A percentile compares a stretch with the other conserved stretches of the same genome.
Conservation (phyloP, 1,140 invertebrate genomes). For the Drusus annulatus region DNA sequence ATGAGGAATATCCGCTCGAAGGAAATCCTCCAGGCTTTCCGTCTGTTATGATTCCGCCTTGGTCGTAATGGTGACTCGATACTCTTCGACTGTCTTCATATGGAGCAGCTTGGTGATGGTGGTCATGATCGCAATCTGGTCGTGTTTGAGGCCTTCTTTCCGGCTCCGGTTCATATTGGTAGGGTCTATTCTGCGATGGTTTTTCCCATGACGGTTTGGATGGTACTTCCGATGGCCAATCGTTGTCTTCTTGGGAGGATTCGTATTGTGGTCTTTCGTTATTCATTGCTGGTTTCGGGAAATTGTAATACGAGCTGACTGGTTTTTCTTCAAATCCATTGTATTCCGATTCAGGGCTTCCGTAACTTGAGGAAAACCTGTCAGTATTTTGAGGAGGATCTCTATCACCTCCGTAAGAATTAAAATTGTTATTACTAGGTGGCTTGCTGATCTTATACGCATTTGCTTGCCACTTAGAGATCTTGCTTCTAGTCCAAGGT, state of each 20-base stretch:
- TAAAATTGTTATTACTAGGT: conserved; percentile 61
- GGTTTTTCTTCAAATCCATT: conserved; percentile 61
- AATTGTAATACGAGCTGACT: conserved; percentile 61
- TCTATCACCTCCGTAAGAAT: conserved; percentile 63
- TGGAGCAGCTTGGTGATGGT: conserved; percentile 38
- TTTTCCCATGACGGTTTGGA: conserved; percentile 67
- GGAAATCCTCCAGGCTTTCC: conserved; percentile 78
- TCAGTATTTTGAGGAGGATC: conserved; percentile 53
- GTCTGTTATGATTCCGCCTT: conserved; percentile 77
- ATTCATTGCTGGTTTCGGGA: conserved; percentile 58
- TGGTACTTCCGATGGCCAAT: conserved; percentile 65
- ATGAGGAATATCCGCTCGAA: conserved; percentile 60
- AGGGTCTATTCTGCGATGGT: conserved; percentile 55
- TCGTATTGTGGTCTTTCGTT: conserved; percentile 61
- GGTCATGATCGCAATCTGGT: conserved; percentile 65
- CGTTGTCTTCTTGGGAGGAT: conserved; percentile 66
- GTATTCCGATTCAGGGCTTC: conserved; percentile 37
- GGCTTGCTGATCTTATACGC: conserved; percentile 69
- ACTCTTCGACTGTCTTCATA: conserved; percentile 55
- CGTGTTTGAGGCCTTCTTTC: conserved; percentile 63
- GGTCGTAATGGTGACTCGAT: conserved; percentile 61
- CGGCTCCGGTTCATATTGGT: conserved; percentile 61
- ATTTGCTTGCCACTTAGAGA: conserved; percentile 84
- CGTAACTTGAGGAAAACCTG: conserved; percentile 49
- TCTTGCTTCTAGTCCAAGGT: conserved; percentile 84